Evolutionary conservation across 2,888 invertebrate genomes (phyloP), one percentile per base, ranked within the genome.

Genomic region (Apotomis betuletana): DNA sequence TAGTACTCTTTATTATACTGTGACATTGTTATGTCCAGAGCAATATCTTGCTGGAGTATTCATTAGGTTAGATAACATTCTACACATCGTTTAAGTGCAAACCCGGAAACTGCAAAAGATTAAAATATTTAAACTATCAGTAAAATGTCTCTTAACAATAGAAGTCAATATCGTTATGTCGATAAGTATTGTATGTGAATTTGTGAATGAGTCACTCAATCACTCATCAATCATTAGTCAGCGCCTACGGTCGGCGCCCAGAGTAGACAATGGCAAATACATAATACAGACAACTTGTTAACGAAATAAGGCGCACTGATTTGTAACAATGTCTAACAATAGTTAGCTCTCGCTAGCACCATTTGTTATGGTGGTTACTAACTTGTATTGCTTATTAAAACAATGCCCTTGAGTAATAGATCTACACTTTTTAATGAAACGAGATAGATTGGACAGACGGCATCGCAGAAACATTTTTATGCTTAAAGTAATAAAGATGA

Each of bases 211-310:
- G 84, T 87, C 87, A 89, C 80, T 85, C 85, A 83, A 85, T 90
- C 87, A 87, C 87, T 85, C 84, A 86, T 83, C 83, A 83, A 85
- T 87, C 87, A 88, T 90, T 89, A 90, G 84, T 89, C 89, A 88
- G 85, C 86, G 81, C 81, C 80, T 81, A 81, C 79, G 76, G 80
- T 77, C 76, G 75, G 77, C 81, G 83, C 84, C 83, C 82, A 78
- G 74, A 77, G 79, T 79, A 85, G 83, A 87, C 87, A 87, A 86
- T 85, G 77, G 81, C 77, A 75, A 81, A 79, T 78, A n/a, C n/a
- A n/a, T n/a, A 80, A 77, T 75, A 65, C 70, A 67, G 62, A 75
- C 79, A 78, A 80, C 78, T 81, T 79, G 82, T 82, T 81, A 83
- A 79, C 78, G 77, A 81, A 81, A 81, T 77, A 77, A 78, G 77